Percentiles rank a stretch among this genome's conserved stretches.
These are phyloP conservation scores for Steinernema scapterisci DNA, from an alignment of 2,888 invertebrate species.

Conservation along the genomic window DNA sequence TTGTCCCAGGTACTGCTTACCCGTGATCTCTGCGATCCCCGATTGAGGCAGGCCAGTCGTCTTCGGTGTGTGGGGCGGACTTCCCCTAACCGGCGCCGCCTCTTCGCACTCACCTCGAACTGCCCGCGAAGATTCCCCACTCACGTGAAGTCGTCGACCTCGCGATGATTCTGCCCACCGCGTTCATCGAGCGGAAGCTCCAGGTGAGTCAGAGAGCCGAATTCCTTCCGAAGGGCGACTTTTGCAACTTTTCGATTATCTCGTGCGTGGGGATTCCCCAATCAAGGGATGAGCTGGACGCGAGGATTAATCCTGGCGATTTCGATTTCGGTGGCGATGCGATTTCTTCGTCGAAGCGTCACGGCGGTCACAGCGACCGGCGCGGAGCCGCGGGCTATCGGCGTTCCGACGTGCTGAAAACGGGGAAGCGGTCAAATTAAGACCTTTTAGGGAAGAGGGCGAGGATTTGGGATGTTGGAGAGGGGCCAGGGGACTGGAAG, in stretches of 20 bases:
- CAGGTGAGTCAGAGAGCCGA: background rate
- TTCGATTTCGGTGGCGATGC: background rate
- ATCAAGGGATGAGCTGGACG: background rate
- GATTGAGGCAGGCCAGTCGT: conserved; percentile 3
- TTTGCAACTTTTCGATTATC: conserved; percentile 12
- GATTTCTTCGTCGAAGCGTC: conserved; percentile 9
- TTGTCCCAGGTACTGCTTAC: background rate
- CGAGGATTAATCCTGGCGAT: background rate
- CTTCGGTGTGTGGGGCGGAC: background rate
- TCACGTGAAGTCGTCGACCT: background rate
- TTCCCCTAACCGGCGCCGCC: background rate
- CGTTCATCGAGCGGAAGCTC: conserved; percentile 2
- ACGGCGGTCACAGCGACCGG: conserved; percentile 7
- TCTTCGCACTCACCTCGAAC: background rate
- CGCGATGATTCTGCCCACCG: conserved; percentile 26
- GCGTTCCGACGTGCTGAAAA: background rate
- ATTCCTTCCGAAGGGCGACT: background rate
- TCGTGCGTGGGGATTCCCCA: background rate
- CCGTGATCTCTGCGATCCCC: background rate
- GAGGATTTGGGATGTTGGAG: background rate
- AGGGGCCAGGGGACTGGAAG: background rate
- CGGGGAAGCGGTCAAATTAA: background rate
- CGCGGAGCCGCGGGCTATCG: conserved; percentile 14
- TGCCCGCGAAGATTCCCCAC: background rate
- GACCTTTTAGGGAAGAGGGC: background rate